phyloP scores from a whole-genome alignment of 2,797 vertebrate species.

The Liparis tanakae region DNA sequence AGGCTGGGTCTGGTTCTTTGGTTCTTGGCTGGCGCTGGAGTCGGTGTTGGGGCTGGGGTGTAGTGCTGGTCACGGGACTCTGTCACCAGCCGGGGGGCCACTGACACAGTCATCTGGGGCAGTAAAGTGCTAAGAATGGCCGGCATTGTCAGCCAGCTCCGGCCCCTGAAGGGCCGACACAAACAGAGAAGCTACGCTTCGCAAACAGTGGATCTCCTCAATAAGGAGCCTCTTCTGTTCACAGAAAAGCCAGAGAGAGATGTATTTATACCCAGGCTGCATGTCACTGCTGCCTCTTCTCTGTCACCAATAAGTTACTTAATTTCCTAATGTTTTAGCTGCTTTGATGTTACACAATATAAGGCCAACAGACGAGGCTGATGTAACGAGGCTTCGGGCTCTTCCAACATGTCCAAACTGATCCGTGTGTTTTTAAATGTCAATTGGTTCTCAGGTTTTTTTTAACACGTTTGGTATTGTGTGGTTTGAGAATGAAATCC shows the following conservation, averaged over 20 bases:
- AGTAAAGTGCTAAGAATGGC: conserved; percentile 82
- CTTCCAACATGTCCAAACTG: conserved; percentile 11
- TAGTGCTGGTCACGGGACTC: conserved; percentile 81
- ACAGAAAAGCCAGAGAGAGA: conserved; percentile 72
- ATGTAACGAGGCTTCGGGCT: conserved; percentile 5
- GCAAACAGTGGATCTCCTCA: conserved; percentile 80
- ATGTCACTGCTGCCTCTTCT: conserved; percentile 66
- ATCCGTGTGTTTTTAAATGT: conserved; percentile 26
- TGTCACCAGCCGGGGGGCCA: conserved; percentile 78
- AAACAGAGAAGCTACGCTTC: conserved; percentile 79
- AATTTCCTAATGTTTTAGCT: conserved; percentile 46
- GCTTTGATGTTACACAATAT: conserved; percentile 34
- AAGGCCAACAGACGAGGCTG: conserved; percentile 11
- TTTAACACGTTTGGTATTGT: conserved; percentile 23
- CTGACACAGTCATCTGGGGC: conserved; percentile 83
- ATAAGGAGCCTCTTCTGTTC: conserved; percentile 80
- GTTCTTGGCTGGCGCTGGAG: conserved; percentile 37
- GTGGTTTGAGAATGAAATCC: conserved; percentile 3
- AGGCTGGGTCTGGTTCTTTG: conserved; percentile 43
- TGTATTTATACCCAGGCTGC: conserved; percentile 76
- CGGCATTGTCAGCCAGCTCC: conserved; percentile 78
- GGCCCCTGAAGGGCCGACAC: conserved; percentile 79
- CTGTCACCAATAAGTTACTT: conserved; percentile 60
- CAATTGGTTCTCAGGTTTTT: conserved; percentile 25
- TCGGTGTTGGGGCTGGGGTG: conserved; percentile 61